Base-by-base conservation (phyloP, 2,113 vertebrate genomes). In the Mustela lutreola region DNA sequence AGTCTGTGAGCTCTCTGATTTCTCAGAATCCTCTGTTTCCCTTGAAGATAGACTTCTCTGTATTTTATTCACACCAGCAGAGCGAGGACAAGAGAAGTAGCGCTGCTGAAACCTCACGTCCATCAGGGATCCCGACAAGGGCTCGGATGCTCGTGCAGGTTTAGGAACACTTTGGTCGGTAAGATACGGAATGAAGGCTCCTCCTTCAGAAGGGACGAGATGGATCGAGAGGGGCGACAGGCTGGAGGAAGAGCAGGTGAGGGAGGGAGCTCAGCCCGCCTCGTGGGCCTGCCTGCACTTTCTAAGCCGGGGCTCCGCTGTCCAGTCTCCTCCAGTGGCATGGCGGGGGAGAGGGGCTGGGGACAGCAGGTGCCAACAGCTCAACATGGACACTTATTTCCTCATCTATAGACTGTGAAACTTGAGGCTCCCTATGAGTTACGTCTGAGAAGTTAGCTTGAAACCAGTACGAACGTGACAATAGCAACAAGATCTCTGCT, bases 371-470 rank as follows among this genome's bases (percentile, higher is more conserved):
- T 11, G 53, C 53, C 48, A 21, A 26, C 19, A 16, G 33, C 33
- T 26, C 1, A 1, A 5, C 1, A 2, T 3, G 1, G 36, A 70
- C 7, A 0, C 16, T 11, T 14, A 2, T 7, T 33, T 22, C 58
- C 53, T 48, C 56, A 12, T 4, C 22, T 14, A 2, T 2, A 0
- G 0, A 10, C 7, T 31, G 9, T 0, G 36, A 36, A 53, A 31
- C 75, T 31, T 8, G 70, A 48, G 42, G 65, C 11, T n/a, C 2
- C 22, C 0, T 1, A 0, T 24, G 33, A 12, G 4, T 0, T 2
- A 33, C 4, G 4, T 39, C 60, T 28, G 42, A 42, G 45, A 60
- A n/a, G 0, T 33, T 11, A 11, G 39, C 50, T 90, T 31, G 26
- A 81, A 26, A 94, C 36, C 4, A 22, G 18, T 1, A 5, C 39